Base-by-base conservation (phyloP, 2,113 vertebrate genomes). In the Eonycteris spelaea region DNA sequence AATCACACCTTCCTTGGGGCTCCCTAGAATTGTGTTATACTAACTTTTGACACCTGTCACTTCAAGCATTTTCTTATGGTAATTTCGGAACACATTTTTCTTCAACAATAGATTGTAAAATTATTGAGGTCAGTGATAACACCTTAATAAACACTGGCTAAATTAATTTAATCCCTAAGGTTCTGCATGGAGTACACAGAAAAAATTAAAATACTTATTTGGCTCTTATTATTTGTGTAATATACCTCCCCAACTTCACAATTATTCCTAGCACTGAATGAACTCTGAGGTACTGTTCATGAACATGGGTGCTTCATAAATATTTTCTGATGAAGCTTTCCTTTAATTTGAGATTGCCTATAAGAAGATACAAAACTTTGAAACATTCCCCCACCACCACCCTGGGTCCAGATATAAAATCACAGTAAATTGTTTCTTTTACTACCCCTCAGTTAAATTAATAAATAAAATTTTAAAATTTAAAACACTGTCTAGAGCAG, bases 91-190 rank as follows among this genome's bases (percentile, higher is more conserved):
- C 59, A 94, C 8, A 82, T 85, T 86, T 94, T 90, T 88, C 53
- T 77, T 80, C 40, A 68, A 45, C 14, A 59, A 2, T 68, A 68
- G n/a, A 90, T 59, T 90, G 33, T 90, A 86, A 95, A 95, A 86
- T 86, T 61, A 86, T 82, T 90, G 91, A 95, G 30, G 71, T 92
- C 82, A 96, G 43, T 19, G 15, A 82, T 77, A 93, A 82, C 30
- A 78, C 26, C 48, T 61, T 82, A 92, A 86, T 88, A 95, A 96
- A 82, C 70, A 88, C 0, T 85, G 26, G 26, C 15, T 92, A 55
- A 88, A 71, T 84, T 77, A 93, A 95, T 78, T 93, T 92, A 95
- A 91, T 88, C 79, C 63, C 59, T 85, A 80, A 71, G 59, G 70
- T 80, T 94, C 61, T 92, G 33, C 21, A 84, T 67, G 45, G 91